Evolutionary conservation across 2,797 vertebrate genomes (phyloP).

Genomic region (Leptoclinus maculatus): DNA sequence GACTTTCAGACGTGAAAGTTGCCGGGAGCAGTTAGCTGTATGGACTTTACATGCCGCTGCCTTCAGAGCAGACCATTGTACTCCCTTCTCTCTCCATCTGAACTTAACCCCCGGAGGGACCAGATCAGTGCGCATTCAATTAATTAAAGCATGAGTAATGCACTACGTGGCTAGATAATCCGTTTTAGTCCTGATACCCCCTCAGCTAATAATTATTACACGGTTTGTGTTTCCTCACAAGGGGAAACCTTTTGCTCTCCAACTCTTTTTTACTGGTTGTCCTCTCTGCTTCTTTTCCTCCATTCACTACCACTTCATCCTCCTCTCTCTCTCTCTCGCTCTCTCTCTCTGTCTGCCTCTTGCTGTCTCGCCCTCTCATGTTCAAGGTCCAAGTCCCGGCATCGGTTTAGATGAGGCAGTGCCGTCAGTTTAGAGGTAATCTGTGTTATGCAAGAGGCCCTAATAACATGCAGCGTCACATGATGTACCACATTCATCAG

Average conservation of each 20-base stretch:
- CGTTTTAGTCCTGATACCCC: slow-evolving; percentile 58
- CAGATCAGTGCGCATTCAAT: slow-evolving; percentile 72
- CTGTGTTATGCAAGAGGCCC: neutral
- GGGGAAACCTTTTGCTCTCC: neutral
- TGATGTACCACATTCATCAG: neutral
- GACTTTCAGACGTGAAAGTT: slow-evolving; percentile 30
- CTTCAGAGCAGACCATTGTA: slow-evolving; percentile 35
- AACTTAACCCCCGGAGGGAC: slow-evolving; percentile 57
- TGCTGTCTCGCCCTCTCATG: neutral
- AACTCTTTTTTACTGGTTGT: neutral
- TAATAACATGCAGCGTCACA: slow-evolving; percentile 8
- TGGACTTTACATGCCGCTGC: slow-evolving; percentile 44
- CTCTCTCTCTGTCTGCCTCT: neutral
- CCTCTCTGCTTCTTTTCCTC: neutral
- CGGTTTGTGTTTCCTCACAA: slow-evolving; percentile 55
- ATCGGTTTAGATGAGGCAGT: slow-evolving; percentile 1
- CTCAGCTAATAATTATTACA: slow-evolving; percentile 63
- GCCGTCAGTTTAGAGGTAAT: slow-evolving; percentile 29
- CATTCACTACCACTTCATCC: neutral
- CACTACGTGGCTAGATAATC: slow-evolving; percentile 66
- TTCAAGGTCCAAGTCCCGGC: slow-evolving; percentile 27
- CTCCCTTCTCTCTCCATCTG: slow-evolving; percentile 36
- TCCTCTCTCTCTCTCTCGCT: neutral
- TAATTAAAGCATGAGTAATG: slow-evolving; percentile 71
- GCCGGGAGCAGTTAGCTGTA: slow-evolving; percentile 38